A percentile compares a stretch with the other conserved stretches of the same genome.
These are phyloP conservation scores for Rhimphoctona megacephalus DNA, from an alignment of 2,888 invertebrate genomes.

Conservation along the genomic window DNA sequence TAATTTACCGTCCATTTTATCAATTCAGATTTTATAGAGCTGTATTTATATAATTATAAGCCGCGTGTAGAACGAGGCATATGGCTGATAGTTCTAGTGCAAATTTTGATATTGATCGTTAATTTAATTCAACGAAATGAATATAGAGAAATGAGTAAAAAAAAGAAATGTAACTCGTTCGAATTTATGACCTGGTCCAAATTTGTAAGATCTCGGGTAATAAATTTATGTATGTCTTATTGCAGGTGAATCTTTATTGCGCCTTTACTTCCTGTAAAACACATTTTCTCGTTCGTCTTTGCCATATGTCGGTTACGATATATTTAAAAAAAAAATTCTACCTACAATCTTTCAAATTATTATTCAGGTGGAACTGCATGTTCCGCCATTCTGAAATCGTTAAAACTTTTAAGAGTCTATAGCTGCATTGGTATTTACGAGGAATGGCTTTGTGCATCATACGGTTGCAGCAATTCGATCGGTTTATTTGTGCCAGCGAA, in stretches of 20 bases:
- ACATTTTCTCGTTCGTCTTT: background rate
- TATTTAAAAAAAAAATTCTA: no score
- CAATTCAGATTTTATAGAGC: conserved; percentile 3
- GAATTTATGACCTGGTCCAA: conserved; percentile 4
- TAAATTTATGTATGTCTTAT: background rate
- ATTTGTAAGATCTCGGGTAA: background rate
- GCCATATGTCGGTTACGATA: background rate
- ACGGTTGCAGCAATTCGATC: conserved; percentile 20
- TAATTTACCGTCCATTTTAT: conserved; percentile 1
- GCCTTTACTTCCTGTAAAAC: conserved; percentile 3
- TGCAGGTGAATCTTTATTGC: background rate
- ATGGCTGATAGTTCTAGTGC: background rate
- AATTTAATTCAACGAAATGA: background rate
- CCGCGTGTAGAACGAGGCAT: background rate
- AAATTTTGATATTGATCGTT: conserved; percentile 10
- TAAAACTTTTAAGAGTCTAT: conserved; percentile 51
- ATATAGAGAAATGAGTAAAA: background rate
- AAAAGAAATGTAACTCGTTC: background rate
- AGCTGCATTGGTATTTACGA: background rate
- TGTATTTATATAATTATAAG: conserved; percentile 20
- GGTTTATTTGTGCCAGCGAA: background rate
- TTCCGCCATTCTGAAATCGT: conserved; percentile 37
- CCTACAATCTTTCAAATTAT: conserved; percentile 26
- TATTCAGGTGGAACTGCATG: conserved; percentile 2
- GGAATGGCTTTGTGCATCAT: conserved; percentile 12